These are phyloP conservation scores for Creontiades dilutus DNA, from an alignment of 2,888 invertebrate species.

Conservation along the genomic window DNA sequence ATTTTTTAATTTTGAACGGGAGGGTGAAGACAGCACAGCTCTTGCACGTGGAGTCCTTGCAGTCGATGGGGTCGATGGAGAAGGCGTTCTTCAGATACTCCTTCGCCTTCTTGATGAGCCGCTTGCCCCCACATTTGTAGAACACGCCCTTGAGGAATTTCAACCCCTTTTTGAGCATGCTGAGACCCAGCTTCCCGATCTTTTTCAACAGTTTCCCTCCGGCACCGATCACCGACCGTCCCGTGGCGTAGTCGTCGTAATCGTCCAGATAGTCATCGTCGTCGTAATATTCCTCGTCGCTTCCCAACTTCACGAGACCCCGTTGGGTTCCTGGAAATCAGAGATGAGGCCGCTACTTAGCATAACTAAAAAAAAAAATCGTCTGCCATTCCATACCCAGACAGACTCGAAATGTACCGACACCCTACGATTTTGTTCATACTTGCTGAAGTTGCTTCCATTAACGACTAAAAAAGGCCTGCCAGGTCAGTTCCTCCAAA, in stretches of 20 bases:
- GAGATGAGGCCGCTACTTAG: too few species aligned
- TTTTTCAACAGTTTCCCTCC: constrained; percentile 3
- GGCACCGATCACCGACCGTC: neutral
- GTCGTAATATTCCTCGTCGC: neutral
- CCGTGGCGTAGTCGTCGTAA: neutral
- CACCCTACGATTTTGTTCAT: too few species aligned
- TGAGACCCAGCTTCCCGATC: constrained; percentile 55
- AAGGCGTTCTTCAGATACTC: constrained; percentile 51
- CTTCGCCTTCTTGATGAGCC: constrained; percentile 34
- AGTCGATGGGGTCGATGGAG: constrained; percentile 13
- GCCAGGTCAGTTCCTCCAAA: too few species aligned
- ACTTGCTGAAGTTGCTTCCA: too few species aligned
- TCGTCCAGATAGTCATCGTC: neutral
- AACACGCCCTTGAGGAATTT: constrained; percentile 38
- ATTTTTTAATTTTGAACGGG: constrained; percentile 55
- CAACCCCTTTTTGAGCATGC: constrained; percentile 49
- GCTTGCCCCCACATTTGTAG: constrained; percentile 57
- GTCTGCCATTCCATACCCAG: too few species aligned
- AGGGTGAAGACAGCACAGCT: constrained; percentile 47
- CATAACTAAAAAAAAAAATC: too few species aligned
- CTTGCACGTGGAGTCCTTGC: constrained; percentile 5
- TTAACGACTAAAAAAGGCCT: too few species aligned
- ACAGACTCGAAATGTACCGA: too few species aligned
- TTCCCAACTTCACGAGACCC: neutral
- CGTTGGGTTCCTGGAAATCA: neutral